Base-by-base conservation (phyloP, 1,140 invertebrate species). In the Heliconius hewitsoni region DNA sequence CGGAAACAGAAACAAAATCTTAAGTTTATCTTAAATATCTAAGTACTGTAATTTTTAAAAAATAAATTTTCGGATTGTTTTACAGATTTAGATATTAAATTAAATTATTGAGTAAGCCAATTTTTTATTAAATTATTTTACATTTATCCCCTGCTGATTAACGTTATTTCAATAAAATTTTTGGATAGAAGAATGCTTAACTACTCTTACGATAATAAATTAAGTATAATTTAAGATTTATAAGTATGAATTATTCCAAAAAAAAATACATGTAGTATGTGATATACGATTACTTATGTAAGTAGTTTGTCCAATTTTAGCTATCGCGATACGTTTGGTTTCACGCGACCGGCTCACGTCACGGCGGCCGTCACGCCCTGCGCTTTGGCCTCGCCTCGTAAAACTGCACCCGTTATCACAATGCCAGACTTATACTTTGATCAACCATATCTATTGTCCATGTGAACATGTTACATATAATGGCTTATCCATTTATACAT, bases 311-410 rank as follows among this genome's bases (percentile, higher is more conserved):
- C 27, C 60, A 66, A 66, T 66, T 66, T 30, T 30, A 42, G 46
- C 57, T 77, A 82, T 81, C 77, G 70, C 71, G 78, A 79, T 81
- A 86, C 89, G 86, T 90, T 87, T 81, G 84, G 89, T 88, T 83
- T 86, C 87, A 89, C 87, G 86, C 86, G 87, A 90, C 72, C 83
- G 84, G 79, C 70, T 76, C 66, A 83, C 84, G 90, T 91, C 88
- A 90, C 89, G 87, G 89, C 87, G 79, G 81, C 83, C 80, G 89
- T 90, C 89, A 91, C 90, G 89, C 84, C 86, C 83, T 87, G 89
- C 88, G 82, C 87, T 82, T 89, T 86, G 85, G 90, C 87, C 87
- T 87, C 87, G 91, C 86, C 90, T 93, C 91, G 89, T 93, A 92
- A 92, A 91, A 85, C 84, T 84, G 85, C 82, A 81, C 83, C 84